A percentile compares a stretch with the other conserved stretches of the same genome.
phyloP scores from a whole-genome alignment of 2,888 invertebrate genomes.

The Rotaria sp. region DNA sequence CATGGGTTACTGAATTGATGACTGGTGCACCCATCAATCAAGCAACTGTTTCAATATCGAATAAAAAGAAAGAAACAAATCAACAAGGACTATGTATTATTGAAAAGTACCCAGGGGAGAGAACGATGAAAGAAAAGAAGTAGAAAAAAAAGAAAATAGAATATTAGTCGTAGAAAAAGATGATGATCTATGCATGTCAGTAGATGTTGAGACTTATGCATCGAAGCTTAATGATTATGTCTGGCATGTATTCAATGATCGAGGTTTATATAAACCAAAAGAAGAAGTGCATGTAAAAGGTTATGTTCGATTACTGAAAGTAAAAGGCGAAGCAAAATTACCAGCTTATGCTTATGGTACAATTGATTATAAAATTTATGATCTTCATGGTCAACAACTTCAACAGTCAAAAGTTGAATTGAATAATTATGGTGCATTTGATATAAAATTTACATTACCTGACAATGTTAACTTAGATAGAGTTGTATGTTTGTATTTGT shows the following conservation, averaged over 20 bases:
- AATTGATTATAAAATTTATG: not conserved
- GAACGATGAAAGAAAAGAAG: not conserved
- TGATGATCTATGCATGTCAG: not conserved
- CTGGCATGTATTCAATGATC: conserved; percentile 23
- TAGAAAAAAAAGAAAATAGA: not conserved
- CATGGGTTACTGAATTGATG: conserved; percentile 13
- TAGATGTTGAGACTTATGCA: not conserved
- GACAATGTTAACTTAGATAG: conserved; percentile 1
- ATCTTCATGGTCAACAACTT: not conserved
- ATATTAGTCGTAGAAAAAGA: not conserved
- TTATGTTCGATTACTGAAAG: not conserved
- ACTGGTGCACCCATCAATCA: not conserved
- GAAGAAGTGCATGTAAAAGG: conserved; percentile 16
- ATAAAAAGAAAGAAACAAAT: not conserved
- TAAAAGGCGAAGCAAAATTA: not conserved
- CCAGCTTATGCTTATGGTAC: not conserved
- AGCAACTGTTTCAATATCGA: conserved; percentile 4
- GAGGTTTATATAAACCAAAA: conserved; percentile 24
- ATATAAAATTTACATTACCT: conserved; percentile 25
- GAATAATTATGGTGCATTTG: conserved; percentile 23
- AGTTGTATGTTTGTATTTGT: not conserved
- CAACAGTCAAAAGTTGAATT: not conserved
- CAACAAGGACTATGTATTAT: conserved; percentile 3
- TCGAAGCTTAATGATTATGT: not conserved
- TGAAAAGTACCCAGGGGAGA: not conserved